Percentiles rank a stretch among this genome's conserved stretches.
Conservation (phyloP, 2,797 vertebrate species). For the Channa striata region DNA sequence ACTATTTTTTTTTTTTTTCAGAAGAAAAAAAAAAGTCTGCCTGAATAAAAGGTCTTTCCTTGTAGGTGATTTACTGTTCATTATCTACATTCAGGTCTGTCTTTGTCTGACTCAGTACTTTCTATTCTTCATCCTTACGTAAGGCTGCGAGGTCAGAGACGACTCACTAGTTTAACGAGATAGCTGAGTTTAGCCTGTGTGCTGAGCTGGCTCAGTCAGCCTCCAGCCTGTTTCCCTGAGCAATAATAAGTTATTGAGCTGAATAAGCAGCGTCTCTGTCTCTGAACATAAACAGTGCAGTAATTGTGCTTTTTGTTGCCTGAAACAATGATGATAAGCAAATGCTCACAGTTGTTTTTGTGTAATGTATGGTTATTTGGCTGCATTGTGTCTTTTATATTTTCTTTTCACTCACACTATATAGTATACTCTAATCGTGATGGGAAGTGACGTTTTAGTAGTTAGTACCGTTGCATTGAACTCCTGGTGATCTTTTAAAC, state of each 20-base stretch:
- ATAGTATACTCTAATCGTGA: background rate
- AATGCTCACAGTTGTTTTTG: background rate
- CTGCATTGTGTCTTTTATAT: background rate
- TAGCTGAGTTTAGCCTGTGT: conserved; percentile 13
- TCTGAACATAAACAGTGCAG: background rate
- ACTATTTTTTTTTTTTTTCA: too few relatives aligned
- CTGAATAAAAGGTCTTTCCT: too few relatives aligned
- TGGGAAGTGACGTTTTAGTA: too few relatives aligned
- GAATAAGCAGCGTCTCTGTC: conserved; percentile 22
- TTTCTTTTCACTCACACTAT: background rate
- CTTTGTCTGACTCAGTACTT: too few relatives aligned
- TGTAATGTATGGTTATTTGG: background rate
- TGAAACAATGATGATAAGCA: background rate
- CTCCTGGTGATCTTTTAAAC: background rate
- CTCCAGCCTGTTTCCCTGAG: conserved; percentile 12
- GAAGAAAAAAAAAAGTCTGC: too few relatives aligned
- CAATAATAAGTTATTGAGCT: conserved; percentile 10
- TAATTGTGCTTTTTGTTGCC: conserved; percentile 2
- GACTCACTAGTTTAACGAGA: background rate
- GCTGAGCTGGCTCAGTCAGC: conserved; percentile 17
- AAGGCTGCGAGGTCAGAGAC: conserved; percentile 17
- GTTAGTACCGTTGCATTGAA: too few relatives aligned
- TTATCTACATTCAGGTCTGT: too few relatives aligned
- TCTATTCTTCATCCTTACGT: background rate
- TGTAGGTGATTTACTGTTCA: too few relatives aligned